Percentiles rank a stretch among this genome's conserved stretches.
Conservation (phyloP, 2,113 vertebrate species). For the Percopsis transmontana region DNA sequence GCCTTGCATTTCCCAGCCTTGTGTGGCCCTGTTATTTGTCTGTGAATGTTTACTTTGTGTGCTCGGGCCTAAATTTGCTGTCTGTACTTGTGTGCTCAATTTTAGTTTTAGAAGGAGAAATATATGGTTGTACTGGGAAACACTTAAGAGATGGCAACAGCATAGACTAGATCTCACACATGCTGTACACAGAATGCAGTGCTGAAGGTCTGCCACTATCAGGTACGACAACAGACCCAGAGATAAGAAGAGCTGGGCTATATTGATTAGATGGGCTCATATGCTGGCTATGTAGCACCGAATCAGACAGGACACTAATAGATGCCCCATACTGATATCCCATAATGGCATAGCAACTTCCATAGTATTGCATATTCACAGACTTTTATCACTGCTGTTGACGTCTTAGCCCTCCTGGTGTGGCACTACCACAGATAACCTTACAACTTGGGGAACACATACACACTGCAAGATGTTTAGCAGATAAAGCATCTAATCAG, state of each 20-base stretch:
- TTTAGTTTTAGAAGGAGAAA: conserved; percentile 15
- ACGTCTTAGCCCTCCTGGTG: background rate
- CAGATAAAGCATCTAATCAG: too few relatives aligned
- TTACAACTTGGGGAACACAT: background rate
- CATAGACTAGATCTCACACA: background rate
- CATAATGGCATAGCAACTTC: background rate
- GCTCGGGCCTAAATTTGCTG: background rate
- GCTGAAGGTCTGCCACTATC: background rate
- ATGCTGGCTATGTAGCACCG: background rate
- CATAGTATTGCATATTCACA: background rate
- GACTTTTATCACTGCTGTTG: background rate
- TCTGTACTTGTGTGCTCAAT: conserved; percentile 7
- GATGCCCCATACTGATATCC: background rate
- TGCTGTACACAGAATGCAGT: background rate
- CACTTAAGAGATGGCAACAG: background rate
- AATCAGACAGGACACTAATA: background rate
- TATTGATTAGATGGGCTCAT: background rate
- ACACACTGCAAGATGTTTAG: background rate
- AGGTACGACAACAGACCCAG: background rate
- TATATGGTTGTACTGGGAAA: conserved; percentile 23
- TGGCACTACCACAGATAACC: background rate
- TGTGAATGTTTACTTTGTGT: background rate
- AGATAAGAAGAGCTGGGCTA: background rate
- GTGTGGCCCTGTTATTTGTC: background rate
- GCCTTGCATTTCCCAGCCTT: background rate